These are phyloP conservation scores for Drosophila melanica DNA, from an alignment of 1,140 invertebrate genomes.

Conservation along the genomic window DNA sequence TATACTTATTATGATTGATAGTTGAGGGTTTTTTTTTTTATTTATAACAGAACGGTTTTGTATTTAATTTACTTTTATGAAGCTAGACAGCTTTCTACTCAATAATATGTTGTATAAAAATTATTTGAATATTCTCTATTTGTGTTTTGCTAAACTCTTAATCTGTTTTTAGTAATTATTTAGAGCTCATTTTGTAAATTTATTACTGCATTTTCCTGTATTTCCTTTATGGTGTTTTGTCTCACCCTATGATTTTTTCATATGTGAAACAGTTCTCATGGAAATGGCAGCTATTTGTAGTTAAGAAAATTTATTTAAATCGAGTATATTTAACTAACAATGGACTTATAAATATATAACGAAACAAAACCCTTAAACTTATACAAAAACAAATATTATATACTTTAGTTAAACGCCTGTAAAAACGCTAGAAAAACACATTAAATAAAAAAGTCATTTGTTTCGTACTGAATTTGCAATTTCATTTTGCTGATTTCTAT, in stretches of 20 bases:
- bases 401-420: conserved; percentile 49
- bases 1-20: conserved; percentile 51
- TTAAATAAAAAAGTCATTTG: conserved; percentile 21
- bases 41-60: conserved; percentile 17
- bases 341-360: conserved; percentile 77
- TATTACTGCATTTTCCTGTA: conserved; percentile 21
- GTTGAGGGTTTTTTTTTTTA: conserved; percentile 40
- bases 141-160: conserved; percentile 2
- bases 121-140: not conserved
- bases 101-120: conserved; percentile 28
- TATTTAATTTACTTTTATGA: conserved; percentile 31
- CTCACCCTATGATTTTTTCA: conserved; percentile 47
- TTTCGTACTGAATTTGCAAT: not conserved
- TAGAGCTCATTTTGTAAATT: conserved; percentile 32
- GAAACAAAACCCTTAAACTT: conserved; percentile 34
- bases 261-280: conserved; percentile 80
- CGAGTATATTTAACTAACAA: conserved; percentile 77
- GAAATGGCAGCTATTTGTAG: conserved; percentile 83
- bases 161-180: conserved; percentile 52
- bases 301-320: conserved; percentile 83
- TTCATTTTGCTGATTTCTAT: conserved; percentile 10
- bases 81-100: conserved; percentile 18
- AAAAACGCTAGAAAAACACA: conserved; percentile 51
- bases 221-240: conserved; percentile 12
- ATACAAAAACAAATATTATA: conserved; percentile 34